Percentiles rank a stretch among this genome's conserved stretches.
Evolutionary conservation across 2,797 vertebrate genomes (phyloP).

Genomic region (Neosilurus hyrtlii): DNA sequence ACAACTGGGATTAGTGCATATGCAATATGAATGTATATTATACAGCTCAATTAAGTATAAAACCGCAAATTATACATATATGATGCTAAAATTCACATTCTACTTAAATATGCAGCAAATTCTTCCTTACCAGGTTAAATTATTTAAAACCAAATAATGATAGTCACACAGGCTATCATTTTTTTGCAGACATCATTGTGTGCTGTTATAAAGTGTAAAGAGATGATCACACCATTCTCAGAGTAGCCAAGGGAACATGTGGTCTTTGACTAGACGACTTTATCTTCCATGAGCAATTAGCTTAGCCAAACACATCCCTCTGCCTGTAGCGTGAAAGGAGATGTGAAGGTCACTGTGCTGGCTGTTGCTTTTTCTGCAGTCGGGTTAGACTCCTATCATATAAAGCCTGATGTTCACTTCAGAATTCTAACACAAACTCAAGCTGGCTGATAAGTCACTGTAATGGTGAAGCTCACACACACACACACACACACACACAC

Average conservation of each 20-base stretch:
- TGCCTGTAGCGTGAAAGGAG: slow-evolving; percentile 66
- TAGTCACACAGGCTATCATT: not conserved
- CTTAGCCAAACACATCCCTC: slow-evolving; percentile 67
- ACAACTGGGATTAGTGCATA: not conserved
- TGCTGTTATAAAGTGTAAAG: slow-evolving; percentile 5
- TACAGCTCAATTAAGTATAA: not conserved
- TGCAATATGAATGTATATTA: not conserved
- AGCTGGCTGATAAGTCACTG: slow-evolving; percentile 72
- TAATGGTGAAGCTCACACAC: not conserved
- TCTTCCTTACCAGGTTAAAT: not conserved
- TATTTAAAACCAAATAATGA: not conserved
- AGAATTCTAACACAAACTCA: slow-evolving; percentile 64
- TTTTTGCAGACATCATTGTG: not conserved
- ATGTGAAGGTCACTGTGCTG: slow-evolving; percentile 73
- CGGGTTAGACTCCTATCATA: slow-evolving; percentile 69
- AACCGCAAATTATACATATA: not conserved
- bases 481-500: too few species aligned
- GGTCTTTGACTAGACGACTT: slow-evolving; percentile 60
- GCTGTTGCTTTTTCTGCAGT: slow-evolving; percentile 54
- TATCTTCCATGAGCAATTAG: slow-evolving; percentile 66
- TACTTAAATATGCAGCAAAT: too few species aligned
- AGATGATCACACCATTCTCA: not conserved
- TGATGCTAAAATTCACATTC: not conserved
- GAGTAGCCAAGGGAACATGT: slow-evolving; percentile 27
- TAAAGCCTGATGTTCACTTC: slow-evolving; percentile 69